Percentiles rank a stretch among this genome's conserved stretches.
phyloP scores from a whole-genome alignment of 2,888 invertebrate genomes.

The Sipunculus nudus region DNA sequence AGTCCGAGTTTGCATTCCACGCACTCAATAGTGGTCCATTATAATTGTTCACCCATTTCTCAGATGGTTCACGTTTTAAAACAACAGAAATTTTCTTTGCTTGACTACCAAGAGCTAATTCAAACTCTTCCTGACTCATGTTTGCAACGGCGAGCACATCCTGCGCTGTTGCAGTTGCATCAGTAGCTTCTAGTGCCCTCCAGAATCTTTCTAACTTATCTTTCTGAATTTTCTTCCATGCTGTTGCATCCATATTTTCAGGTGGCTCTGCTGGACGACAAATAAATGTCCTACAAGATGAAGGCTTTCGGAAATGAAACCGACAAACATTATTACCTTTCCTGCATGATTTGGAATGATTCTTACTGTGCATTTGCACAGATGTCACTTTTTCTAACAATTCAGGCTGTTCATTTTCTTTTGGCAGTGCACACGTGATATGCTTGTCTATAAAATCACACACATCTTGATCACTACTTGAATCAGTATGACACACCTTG shows the following conservation, averaged over 20 bases:
- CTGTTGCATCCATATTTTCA: too few species aligned
- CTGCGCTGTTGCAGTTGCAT: background rate
- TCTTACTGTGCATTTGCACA: background rate
- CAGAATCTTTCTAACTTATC: slow-evolving; percentile 12
- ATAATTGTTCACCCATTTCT: slow-evolving; percentile 35
- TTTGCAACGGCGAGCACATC: slow-evolving; percentile 7
- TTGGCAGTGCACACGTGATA: background rate
- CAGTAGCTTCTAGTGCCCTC: slow-evolving; percentile 8
- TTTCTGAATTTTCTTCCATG: background rate
- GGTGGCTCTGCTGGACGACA: too few species aligned
- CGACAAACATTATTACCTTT: background rate
- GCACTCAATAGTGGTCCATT: slow-evolving; percentile 25
- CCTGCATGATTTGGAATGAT: background rate
- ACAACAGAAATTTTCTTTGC: slow-evolving; percentile 17
- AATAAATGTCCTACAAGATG: background rate
- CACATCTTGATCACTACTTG: background rate
- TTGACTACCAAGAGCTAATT: slow-evolving; percentile 18
- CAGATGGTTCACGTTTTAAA: slow-evolving; percentile 18
- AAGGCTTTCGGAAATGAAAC: background rate
- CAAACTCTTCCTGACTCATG: slow-evolving; percentile 9
- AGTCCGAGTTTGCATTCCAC: slow-evolving; percentile 27
- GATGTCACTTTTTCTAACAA: background rate
- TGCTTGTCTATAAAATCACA: background rate
- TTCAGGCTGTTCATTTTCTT: background rate
- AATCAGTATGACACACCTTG: background rate